Evolutionary conservation across 2,888 invertebrate species (phyloP).

Genomic region (Oeneis ivallda): DNA sequence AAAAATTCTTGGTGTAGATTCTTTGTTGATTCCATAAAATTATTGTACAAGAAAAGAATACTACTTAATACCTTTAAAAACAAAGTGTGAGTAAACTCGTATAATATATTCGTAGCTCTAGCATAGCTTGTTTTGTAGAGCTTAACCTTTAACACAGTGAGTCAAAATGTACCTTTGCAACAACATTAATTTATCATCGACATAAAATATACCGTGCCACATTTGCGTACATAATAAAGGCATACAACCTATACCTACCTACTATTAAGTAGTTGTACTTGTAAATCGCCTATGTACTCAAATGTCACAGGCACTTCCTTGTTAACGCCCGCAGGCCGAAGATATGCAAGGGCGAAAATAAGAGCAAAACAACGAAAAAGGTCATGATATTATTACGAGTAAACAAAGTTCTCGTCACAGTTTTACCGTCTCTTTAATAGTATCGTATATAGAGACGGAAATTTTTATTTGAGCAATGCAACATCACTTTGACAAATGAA

Average conservation of each 20-base stretch:
- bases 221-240: slow-evolving; percentile 18
- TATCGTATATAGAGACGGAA: no score
- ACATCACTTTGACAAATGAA: no score
- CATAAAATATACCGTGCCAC: slow-evolving; percentile 17
- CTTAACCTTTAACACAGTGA: slow-evolving; percentile 12
- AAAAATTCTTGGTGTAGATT: no score
- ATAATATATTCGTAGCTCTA: background rate
- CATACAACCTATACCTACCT: background rate
- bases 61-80: no score
- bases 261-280: slow-evolving; percentile 3
- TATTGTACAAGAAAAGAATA: no score
- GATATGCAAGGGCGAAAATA: slow-evolving; percentile 40
- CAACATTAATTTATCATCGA: slow-evolving; percentile 24
- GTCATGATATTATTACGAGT: slow-evolving; percentile 23
- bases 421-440: slow-evolving; percentile 29
- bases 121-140: background rate
- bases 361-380: slow-evolving; percentile 39
- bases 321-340: slow-evolving; percentile 34
- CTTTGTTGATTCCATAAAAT: no score
- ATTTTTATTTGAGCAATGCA: no score
- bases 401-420: slow-evolving; percentile 31
- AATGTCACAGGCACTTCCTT: slow-evolving; percentile 41
- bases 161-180: slow-evolving; percentile 19
- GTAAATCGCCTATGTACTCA: slow-evolving; percentile 21
- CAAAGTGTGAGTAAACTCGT: background rate